A percentile compares a stretch with the other conserved stretches of the same genome.
Conservation (phyloP, 2,797 vertebrate species). For the Onychomys arenicola region DNA sequence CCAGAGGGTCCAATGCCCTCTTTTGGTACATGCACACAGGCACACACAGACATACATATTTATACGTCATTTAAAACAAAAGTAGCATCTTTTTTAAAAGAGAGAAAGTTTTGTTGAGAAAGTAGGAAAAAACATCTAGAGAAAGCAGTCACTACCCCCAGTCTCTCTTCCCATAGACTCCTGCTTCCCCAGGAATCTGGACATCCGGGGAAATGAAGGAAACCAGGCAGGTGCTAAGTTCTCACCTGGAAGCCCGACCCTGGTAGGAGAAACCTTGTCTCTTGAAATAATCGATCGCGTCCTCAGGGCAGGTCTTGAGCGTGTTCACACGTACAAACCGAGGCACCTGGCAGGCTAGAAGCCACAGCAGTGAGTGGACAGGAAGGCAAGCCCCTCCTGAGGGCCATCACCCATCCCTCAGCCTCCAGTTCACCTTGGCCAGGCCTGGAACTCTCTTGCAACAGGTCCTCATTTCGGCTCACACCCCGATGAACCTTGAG, state of each 20-base stretch:
- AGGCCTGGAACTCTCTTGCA: conserved; percentile 75
- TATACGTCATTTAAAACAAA: neutral
- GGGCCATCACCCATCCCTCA: neutral
- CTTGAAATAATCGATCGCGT: conserved; percentile 94
- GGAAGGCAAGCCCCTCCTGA: neutral
- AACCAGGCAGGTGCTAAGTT: neutral
- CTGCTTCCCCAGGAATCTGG: neutral
- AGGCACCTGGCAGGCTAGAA: conserved; percentile 88
- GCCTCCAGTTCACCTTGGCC: conserved; percentile 70
- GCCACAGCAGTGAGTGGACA: rapidly evolving
- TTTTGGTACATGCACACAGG: neutral
- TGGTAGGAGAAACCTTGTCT: conserved; percentile 93
- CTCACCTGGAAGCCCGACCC: conserved; percentile 90
- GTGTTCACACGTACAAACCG: conserved; percentile 96
- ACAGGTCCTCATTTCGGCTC: conserved; percentile 93
- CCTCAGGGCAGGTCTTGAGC: conserved; percentile 91
- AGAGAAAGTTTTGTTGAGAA: neutral
- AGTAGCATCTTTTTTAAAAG: neutral
- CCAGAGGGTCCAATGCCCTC: neutral
- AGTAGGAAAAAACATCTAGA: neutral
- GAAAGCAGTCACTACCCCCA: neutral
- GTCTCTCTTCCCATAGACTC: neutral
- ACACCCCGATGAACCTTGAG: conserved; percentile 94
- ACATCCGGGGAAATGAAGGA: neutral
- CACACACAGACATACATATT: neutral